A percentile compares a stretch with the other conserved stretches of the same genome.
Conservation (phyloP, 2,113 vertebrate genomes). For the Peucedramus taeniatus region DNA sequence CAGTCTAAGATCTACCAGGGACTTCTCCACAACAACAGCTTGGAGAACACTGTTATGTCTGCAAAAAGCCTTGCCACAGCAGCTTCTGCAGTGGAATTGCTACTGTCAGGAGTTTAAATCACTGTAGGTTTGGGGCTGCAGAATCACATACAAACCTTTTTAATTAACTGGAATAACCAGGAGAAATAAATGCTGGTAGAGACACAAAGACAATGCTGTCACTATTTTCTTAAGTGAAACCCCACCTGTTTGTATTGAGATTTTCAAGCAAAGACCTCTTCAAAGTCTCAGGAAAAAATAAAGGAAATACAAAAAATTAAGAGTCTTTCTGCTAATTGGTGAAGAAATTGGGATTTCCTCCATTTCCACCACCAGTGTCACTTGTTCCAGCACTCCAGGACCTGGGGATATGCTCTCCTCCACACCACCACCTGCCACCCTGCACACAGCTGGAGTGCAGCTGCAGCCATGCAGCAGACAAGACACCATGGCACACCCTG, state of each 20-base stretch:
- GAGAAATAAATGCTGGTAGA: neutral
- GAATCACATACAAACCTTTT: neutral
- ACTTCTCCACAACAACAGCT: accelerated
- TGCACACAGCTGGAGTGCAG: neutral
- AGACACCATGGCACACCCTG: neutral
- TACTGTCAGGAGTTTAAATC: neutral
- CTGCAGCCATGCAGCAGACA: neutral
- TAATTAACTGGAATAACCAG: neutral
- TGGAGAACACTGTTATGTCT: accelerated
- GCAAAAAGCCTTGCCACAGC: neutral
- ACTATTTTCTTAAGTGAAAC: neutral
- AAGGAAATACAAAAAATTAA: neutral
- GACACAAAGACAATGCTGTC: neutral
- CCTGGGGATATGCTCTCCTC: accelerated
- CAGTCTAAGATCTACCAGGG: neutral
- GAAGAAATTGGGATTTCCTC: neutral
- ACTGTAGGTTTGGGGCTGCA: neutral
- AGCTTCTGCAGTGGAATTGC: neutral
- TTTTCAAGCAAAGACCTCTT: neutral
- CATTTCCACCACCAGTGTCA: neutral
- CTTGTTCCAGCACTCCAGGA: neutral
- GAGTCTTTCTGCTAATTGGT: neutral
- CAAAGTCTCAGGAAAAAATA: neutral
- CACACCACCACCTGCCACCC: neutral
- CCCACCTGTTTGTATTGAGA: neutral